phyloP scores from a whole-genome alignment of 1,140 invertebrate species.

The Delia radicum region DNA sequence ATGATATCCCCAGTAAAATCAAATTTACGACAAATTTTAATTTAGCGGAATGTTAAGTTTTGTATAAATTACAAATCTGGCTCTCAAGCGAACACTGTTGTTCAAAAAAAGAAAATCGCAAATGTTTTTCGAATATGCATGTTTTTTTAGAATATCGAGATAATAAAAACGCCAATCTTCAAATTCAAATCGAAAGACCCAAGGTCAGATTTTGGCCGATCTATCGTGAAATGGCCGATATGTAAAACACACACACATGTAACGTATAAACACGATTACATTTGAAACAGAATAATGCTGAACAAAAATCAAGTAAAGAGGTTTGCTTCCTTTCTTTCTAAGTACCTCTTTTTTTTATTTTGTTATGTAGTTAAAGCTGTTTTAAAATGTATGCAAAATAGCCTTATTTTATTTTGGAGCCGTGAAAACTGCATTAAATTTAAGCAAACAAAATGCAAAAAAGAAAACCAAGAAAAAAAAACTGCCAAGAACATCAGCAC shows the following conservation, averaged over 20 bases:
- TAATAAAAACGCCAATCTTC: too few relatives aligned
- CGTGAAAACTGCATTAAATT: conserved; percentile 20
- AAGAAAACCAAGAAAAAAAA: not conserved
- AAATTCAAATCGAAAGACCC: too few relatives aligned
- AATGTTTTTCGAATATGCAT: too few relatives aligned
- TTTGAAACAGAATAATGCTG: not conserved
- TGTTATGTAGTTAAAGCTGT: not conserved
- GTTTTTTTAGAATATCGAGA: too few relatives aligned
- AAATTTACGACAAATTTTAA: too few relatives aligned
- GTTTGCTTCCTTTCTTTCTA: not conserved
- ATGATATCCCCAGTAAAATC: too few relatives aligned
- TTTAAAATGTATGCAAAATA: not conserved
- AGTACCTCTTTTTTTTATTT: not conserved
- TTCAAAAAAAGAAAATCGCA: too few relatives aligned
- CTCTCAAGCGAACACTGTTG: too few relatives aligned
- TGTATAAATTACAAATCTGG: too few relatives aligned
- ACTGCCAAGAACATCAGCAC: not conserved
- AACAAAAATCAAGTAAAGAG: not conserved
- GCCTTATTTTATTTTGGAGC: conserved; percentile 1
- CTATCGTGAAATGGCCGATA: too few relatives aligned
- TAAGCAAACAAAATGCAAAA: not conserved
- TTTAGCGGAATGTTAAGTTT: too few relatives aligned
- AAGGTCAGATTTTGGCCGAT: too few relatives aligned
- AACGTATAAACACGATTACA: not conserved
- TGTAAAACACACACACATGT: not conserved